Evolutionary conservation across 1,140 invertebrate genomes (phyloP), one percentile per base, ranked within the genome.

Genomic region (Copidosoma floridanum): DNA sequence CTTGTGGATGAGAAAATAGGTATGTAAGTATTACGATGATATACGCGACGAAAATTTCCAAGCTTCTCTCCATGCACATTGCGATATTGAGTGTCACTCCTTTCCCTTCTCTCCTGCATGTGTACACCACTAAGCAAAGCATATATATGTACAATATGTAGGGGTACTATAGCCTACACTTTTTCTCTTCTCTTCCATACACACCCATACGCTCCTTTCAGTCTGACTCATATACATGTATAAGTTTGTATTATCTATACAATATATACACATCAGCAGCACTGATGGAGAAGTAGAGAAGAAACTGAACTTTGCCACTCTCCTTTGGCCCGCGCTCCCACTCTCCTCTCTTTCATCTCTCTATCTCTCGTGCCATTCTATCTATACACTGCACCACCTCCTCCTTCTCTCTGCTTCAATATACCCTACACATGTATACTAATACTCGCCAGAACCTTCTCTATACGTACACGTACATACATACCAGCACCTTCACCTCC

Each of bases 131-230:
- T 37, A 43, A 38, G 41, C 38, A 52, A 40, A 26, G 40, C 46
- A 58, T 53, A 57, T 54, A 43, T 52, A 35, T 8, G 4, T 44
- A 35, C 53, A 14, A 16, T 27, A 27, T 14, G 16, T 29, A 29
- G 12, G 38, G 20, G 37, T 41, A 54, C 46, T 46, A 47, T 53
- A n/a, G 32, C 41, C 5, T 46, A 56, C 52, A 58, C 56, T 41
- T 35, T 43, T 51, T 64, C 53, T 51, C 64, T 65, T 65, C 63
- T 64, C 53, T 47, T 51, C 61, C 63, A n/a, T n/a, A n/a, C n/a
- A n/a, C n/a, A n/a, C n/a, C n/a, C n/a, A n/a, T n/a, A n/a, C n/a
- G n/a, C n/a, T n/a, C n/a, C n/a, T n/a, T n/a, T n/a, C n/a, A n/a
- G n/a, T n/a, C n/a, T n/a, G n/a, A n/a, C n/a, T n/a, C n/a, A n/a